Base-by-base conservation (phyloP, 2,888 invertebrate genomes). In the Phengaris arion region DNA sequence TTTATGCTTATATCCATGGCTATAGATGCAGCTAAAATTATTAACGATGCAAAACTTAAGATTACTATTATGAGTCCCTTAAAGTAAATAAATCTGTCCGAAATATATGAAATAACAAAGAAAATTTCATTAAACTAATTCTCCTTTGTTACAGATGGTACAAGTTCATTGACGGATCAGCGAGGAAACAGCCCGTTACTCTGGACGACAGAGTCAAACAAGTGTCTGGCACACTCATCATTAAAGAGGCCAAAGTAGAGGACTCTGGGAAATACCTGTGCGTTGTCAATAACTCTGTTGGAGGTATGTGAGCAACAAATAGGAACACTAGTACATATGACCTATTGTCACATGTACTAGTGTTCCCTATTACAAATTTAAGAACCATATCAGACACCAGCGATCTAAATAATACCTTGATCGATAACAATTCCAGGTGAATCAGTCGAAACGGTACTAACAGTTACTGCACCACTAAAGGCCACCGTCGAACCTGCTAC, bases 211-310 rank as follows among this genome's bases (percentile, higher is more conserved):
- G 98, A 82, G 97, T 98, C 35, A 97, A 97, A 83, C 98, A 98
- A 94, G 97, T 98, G 15, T 98, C 98, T 78, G 98, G 98, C 77
- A 98, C 98, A 78, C 94, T 99, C 82, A 97, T 98, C 81, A 98
- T 99, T 81, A 96, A 97, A 80, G 97, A 98, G 86, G 98, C 98
- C 13, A 96, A 96, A 83, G 97, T 98, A 68, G 97, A 97, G 83
- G 99, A 99, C 89, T 98, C 98, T 79, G 99, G 98, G 83, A 97
- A 98, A 91, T 99, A 99, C 87, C 92, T 98, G 78, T 99, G 99
- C 88, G 97, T 98, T 79, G 98, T 98, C 0, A 98, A 98, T 86
- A 99, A 99, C 88, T 97, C 98, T 0, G 98, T 98, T 72, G 99
- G 99, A 55, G 96, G 94, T 93, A 79, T 86, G 89, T 79, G 35